These are phyloP conservation scores for Nephrotoma guestfalica DNA, from an alignment of 2,888 invertebrate species.

Conservation along the genomic window DNA sequence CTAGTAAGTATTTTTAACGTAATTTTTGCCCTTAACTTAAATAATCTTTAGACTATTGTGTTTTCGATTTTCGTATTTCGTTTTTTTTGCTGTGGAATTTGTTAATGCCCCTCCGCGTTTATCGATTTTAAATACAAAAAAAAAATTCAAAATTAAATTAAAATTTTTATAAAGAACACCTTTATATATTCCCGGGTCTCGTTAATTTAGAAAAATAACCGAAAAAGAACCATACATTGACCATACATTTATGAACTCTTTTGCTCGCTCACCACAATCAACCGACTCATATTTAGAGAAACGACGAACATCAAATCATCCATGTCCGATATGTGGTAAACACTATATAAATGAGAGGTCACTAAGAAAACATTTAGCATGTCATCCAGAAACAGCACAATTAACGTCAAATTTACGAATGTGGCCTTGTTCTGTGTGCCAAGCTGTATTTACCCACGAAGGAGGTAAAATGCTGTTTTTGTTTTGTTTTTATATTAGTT, in stretches of 20 bases:
- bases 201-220: not conserved
- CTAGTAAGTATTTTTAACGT: conserved; percentile 15
- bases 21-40: not conserved
- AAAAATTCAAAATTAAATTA: not conserved
- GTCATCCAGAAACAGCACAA: conserved; percentile 83
- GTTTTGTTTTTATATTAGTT: not conserved
- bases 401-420: conserved; percentile 75
- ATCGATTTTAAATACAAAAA: not conserved
- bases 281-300: conserved; percentile 78
- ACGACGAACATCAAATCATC: conserved; percentile 86
- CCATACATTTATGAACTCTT: conserved; percentile 19
- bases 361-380: conserved; percentile 80
- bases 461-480: conserved; percentile 48
- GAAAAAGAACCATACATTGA: conserved; percentile 16
- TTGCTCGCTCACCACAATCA: conserved; percentile 24
- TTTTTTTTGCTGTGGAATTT: not conserved
- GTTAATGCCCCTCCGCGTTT: not conserved
- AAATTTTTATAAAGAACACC: not conserved
- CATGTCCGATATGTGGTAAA: conserved; percentile 89
- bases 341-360: conserved; percentile 93
- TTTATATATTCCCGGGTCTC: conserved; percentile 13
- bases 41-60: not conserved
- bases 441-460: conserved; percentile 90
- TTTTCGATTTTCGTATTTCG: not conserved
- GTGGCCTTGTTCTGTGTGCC: conserved; percentile 94